Percentiles rank a stretch among this genome's conserved stretches.
phyloP scores from a whole-genome alignment of 2,888 invertebrate species.

The Epistrophella euchroma region DNA sequence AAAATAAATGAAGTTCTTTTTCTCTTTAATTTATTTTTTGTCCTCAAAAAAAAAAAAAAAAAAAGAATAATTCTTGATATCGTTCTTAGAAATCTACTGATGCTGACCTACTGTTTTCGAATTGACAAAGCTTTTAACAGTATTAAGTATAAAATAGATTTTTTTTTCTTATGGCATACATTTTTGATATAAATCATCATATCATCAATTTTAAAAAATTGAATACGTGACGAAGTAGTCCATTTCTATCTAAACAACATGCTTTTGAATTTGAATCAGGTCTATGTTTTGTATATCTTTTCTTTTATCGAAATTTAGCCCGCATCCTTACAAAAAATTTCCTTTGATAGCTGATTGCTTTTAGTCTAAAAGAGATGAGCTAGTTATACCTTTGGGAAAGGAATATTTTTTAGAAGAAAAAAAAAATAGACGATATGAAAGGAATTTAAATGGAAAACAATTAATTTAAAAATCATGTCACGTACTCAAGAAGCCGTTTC shows the following conservation, averaged over 20 bases:
- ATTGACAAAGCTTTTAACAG: too few species aligned
- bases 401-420: not conserved
- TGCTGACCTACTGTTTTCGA: too few species aligned
- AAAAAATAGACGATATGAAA: conserved; percentile 5
- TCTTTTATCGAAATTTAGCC: not conserved
- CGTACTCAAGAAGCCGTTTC: conserved; percentile 50
- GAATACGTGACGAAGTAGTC: conserved; percentile 55
- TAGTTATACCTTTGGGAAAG: conserved; percentile 9
- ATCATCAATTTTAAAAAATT: conserved; percentile 60
- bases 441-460: conserved; percentile 44
- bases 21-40: too few species aligned
- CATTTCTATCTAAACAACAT: conserved; percentile 47
- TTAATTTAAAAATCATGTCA: conserved; percentile 63
- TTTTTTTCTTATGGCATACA: too few species aligned
- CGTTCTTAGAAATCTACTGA: too few species aligned
- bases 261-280: conserved; percentile 41
- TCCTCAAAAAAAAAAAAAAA: too few species aligned
- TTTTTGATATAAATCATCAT: conserved; percentile 30
- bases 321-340: not conserved
- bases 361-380: not conserved
- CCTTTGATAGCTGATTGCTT: conserved; percentile 1
- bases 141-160: too few species aligned
- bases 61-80: too few species aligned
- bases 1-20: too few species aligned
- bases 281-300: conserved; percentile 34